A percentile compares a stretch with the other conserved stretches of the same genome.
These are phyloP conservation scores for Allacma fusca DNA, from an alignment of 2,888 invertebrate genomes.

Conservation along the genomic window DNA sequence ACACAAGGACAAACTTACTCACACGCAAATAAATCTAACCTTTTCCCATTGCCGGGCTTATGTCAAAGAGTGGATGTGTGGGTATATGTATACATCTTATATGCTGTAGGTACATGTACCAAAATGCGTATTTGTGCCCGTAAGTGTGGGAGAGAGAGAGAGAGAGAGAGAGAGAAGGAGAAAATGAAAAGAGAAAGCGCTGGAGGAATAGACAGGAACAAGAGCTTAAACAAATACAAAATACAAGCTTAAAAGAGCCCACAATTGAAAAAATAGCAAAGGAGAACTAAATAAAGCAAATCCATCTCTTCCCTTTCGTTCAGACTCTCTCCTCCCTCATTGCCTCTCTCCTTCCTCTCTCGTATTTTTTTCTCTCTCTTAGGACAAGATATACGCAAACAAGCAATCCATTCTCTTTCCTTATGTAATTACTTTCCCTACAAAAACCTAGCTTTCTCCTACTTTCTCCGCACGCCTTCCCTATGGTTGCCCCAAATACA, in stretches of 20 bases:
- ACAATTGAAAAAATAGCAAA: constrained; percentile 41
- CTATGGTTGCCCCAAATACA: no score
- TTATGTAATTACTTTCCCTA: constrained; percentile 9
- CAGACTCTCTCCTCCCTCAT: neutral
- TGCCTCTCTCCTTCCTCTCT: constrained; percentile 44
- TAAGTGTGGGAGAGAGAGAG: no score
- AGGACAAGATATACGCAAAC: constrained; percentile 1
- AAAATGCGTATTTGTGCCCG: no score
- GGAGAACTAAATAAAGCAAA: constrained; percentile 24
- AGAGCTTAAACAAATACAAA: constrained; percentile 25
- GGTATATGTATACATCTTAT: no score
- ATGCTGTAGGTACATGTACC: no score
- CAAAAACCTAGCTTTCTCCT: neutral
- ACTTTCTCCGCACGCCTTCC: no score
- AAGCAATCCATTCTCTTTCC: constrained; percentile 3
- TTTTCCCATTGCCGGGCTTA: neutral
- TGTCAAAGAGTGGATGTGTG: neutral
- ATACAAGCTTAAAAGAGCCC: constrained; percentile 29
- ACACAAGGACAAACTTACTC: neutral
- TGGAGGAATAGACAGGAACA: neutral
- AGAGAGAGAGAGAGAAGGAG: neutral
- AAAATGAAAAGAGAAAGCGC: neutral
- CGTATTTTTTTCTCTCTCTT: neutral
- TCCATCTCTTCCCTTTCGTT: constrained; percentile 46
- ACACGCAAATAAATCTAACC: neutral